A percentile compares a stretch with the other conserved stretches of the same genome.
These are phyloP conservation scores for Rhinoptilus africanus DNA, from an alignment of 2,113 vertebrate genomes.

Conservation along the genomic window DNA sequence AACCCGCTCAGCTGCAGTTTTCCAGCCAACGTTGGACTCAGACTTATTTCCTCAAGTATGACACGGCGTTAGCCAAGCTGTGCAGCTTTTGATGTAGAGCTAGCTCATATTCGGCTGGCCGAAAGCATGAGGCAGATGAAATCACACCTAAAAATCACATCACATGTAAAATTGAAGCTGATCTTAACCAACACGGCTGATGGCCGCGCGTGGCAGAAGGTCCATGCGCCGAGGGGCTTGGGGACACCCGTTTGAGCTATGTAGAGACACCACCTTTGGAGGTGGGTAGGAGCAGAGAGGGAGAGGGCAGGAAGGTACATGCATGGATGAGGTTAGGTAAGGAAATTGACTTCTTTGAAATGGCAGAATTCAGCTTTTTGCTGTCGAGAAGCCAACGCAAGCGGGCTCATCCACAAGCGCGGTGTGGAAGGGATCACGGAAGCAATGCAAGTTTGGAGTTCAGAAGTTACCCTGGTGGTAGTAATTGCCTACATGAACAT, in stretches of 20 bases:
- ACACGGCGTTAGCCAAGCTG: not conserved
- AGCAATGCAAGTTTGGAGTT: not conserved
- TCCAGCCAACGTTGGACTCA: not conserved
- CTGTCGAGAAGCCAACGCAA: not conserved
- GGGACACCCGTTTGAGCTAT: rapidly evolving
- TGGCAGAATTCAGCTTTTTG: not conserved
- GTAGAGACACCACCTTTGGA: not conserved
- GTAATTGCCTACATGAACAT: not conserved
- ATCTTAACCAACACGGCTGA: not conserved
- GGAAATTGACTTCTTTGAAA: not conserved
- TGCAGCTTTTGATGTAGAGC: not conserved
- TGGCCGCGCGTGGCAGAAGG: not conserved
- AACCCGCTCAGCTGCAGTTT: not conserved
- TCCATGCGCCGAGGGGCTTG: not conserved
- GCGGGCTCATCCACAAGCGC: not conserved
- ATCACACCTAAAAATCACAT: not conserved
- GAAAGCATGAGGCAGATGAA: not conserved
- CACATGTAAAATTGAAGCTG: not conserved
- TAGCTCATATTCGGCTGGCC: not conserved
- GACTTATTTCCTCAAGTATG: not conserved
- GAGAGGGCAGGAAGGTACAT: not conserved
- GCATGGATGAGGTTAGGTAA: not conserved
- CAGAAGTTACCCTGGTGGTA: not conserved
- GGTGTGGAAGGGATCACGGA: not conserved
- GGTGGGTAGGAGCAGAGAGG: not conserved